Conservation (phyloP, 2,797 vertebrate species). For the Enteromius viviparus region DNA sequence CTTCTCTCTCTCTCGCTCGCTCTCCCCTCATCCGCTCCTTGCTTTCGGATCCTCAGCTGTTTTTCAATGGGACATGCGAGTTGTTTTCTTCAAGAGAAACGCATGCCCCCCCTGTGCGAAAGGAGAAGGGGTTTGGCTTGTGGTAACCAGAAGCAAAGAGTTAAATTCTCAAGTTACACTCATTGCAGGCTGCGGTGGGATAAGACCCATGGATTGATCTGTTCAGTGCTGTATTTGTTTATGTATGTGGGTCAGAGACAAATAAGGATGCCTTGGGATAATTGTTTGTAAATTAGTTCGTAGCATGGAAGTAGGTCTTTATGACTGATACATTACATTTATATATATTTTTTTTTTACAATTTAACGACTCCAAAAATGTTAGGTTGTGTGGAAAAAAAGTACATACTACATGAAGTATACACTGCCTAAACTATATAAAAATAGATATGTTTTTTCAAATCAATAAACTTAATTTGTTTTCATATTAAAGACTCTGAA, state of each 20-base stretch:
- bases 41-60: constrained; percentile 58
- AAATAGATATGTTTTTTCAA: background rate
- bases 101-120: constrained; percentile 36
- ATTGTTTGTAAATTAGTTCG: background rate
- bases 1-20: constrained; percentile 71
- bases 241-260: background rate
- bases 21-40: constrained; percentile 53
- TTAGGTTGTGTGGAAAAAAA: background rate
- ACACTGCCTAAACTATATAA: background rate
- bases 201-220: background rate
- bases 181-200: constrained; percentile 21
- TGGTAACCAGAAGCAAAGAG: constrained; percentile 36
- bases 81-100: constrained; percentile 66
- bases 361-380: background rate
- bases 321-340: background rate
- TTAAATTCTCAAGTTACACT: constrained; percentile 35
- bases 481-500: background rate
- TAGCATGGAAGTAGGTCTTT: background rate
- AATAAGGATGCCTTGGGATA: background rate
- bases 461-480: background rate
- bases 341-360: background rate
- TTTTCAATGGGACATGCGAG: constrained; percentile 78
- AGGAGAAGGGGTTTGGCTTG: constrained; percentile 43
- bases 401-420: background rate
- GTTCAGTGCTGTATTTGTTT: constrained; percentile 8